A percentile compares a stretch with the other conserved stretches of the same genome.
phyloP scores from a whole-genome alignment of 2,113 vertebrate species.

The Verasper variegatus region DNA sequence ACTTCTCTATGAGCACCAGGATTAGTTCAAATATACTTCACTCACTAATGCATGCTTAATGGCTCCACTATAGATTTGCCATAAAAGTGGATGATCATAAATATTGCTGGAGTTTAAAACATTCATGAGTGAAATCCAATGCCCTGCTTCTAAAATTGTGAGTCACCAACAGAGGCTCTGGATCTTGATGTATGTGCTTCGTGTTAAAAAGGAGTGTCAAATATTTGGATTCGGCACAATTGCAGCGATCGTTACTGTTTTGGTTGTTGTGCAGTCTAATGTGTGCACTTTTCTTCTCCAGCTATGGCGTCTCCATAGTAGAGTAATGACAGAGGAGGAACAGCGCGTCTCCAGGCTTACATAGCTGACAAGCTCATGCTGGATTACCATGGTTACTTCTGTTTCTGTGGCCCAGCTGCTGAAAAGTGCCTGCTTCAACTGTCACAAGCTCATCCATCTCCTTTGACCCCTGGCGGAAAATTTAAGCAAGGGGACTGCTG shows the following conservation, averaged over 20 bases:
- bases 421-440: constrained; percentile 50
- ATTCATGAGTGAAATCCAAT: constrained; percentile 80
- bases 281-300: constrained; percentile 18
- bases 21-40: constrained; percentile 77
- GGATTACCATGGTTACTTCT: constrained; percentile 45
- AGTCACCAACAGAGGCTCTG: constrained; percentile 18
- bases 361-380: constrained; percentile 48
- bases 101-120: constrained; percentile 77
- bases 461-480: constrained; percentile 49
- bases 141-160: constrained; percentile 50
- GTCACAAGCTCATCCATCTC: constrained; percentile 50
- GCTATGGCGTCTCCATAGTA: constrained; percentile 31
- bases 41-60: constrained; percentile 81
- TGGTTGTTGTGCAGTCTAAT: constrained; percentile 33
- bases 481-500: neutral
- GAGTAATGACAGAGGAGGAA: constrained; percentile 44
- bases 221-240: constrained; percentile 57
- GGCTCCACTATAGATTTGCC: constrained; percentile 77
- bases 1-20: constrained; percentile 72
- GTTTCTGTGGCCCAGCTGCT: constrained; percentile 25
- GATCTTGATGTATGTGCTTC: constrained; percentile 34
- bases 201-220: constrained; percentile 46
- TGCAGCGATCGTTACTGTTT: constrained; percentile 48
- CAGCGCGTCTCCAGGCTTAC: constrained; percentile 14
- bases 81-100: constrained; percentile 78